Conservation (phyloP, 2,797 vertebrate species). For the Picus viridis region DNA sequence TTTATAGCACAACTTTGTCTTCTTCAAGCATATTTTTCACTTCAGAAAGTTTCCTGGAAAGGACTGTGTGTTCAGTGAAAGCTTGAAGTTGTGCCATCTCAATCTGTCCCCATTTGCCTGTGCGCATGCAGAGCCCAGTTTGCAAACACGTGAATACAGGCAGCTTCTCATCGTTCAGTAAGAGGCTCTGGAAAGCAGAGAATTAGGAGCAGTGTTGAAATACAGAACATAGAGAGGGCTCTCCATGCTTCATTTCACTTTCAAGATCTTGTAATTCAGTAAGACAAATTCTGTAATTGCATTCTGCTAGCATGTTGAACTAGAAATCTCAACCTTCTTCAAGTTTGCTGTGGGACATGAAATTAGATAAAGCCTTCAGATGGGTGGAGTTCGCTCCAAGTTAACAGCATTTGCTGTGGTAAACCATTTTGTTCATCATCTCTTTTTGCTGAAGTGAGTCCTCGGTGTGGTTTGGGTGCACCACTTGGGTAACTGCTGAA, state of each 20-base stretch:
- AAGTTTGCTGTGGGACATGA: constrained; percentile 39
- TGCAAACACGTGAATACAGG: not conserved
- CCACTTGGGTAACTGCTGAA: constrained; percentile 83
- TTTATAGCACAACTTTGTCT: not conserved
- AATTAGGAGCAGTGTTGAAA: not conserved
- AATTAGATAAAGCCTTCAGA: constrained; percentile 54
- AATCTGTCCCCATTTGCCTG: not conserved
- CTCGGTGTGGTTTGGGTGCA: constrained; percentile 81
- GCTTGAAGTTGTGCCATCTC: not conserved
- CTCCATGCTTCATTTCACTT: too few relatives aligned
- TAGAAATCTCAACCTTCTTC: not conserved
- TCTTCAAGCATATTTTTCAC: not conserved
- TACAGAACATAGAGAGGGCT: not conserved
- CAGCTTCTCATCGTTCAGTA: not conserved
- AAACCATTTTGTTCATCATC: constrained; percentile 70
- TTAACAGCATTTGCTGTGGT: constrained; percentile 71
- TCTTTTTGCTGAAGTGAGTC: constrained; percentile 78
- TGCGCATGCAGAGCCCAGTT: not conserved
- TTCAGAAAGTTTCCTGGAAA: not conserved
- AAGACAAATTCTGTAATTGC: not conserved
- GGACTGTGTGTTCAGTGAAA: not conserved
- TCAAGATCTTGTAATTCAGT: not conserved
- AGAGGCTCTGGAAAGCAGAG: not conserved
- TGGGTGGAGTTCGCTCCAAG: constrained; percentile 70
- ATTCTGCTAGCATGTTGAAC: not conserved